Evolutionary conservation across 2,113 vertebrate species (phyloP).

Genomic region (Haplotaxodon microlepis): DNA sequence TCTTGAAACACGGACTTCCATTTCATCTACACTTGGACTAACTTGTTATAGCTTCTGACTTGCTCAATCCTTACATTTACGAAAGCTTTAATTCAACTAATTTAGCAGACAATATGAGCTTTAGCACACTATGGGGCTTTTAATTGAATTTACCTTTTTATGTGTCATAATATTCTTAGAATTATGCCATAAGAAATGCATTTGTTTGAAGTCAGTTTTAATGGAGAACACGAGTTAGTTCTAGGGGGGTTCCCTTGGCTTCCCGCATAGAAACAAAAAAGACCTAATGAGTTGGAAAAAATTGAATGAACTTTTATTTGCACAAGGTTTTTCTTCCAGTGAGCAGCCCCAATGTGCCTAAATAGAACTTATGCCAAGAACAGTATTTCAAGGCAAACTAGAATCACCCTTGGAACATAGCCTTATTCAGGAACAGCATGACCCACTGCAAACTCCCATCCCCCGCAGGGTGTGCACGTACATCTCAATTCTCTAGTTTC

Average conservation of each 20-base stretch:
- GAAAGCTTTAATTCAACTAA: constrained; percentile 31
- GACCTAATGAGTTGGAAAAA: constrained; percentile 51
- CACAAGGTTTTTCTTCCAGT: constrained; percentile 30
- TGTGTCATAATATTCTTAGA: not conserved
- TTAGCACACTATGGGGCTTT: not conserved
- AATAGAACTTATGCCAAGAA: constrained; percentile 40
- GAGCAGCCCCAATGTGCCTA: constrained; percentile 19
- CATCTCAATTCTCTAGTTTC: constrained; percentile 9
- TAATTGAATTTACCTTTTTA: constrained; percentile 41
- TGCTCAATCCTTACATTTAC: not conserved
- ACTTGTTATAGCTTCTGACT: not conserved
- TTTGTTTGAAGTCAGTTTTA: constrained; percentile 31
- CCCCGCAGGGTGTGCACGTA: constrained; percentile 29
- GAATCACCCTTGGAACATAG: constrained; percentile 27
- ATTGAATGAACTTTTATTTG: constrained; percentile 60
- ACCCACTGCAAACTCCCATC: constrained; percentile 16
- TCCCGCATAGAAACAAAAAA: constrained; percentile 18
- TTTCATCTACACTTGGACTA: constrained; percentile 14
- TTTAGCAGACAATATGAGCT: constrained; percentile 19
- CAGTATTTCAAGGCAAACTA: constrained; percentile 38
- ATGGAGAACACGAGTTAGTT: not conserved
- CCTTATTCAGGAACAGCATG: constrained; percentile 35
- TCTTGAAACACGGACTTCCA: not conserved
- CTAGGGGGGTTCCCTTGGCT: not conserved
- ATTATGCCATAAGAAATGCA: not conserved